Evolutionary conservation across 2,888 invertebrate genomes (phyloP).

Genomic region (Pecten maximus): DNA sequence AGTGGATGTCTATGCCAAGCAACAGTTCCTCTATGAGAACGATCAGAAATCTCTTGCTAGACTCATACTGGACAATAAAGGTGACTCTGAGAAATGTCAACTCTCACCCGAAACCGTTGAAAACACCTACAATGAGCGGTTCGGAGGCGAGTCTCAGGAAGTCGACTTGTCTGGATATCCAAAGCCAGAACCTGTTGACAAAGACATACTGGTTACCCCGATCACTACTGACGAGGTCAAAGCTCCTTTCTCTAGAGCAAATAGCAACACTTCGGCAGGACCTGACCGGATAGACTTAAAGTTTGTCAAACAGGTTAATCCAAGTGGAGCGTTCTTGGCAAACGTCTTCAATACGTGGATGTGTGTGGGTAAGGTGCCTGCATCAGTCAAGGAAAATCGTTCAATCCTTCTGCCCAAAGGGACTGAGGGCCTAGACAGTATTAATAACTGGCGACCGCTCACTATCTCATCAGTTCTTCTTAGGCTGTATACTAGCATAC

Average conservation of each 20-base stretch:
- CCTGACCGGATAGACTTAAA: constrained; percentile 45
- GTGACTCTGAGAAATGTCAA: constrained; percentile 36
- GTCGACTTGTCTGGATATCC: constrained; percentile 43
- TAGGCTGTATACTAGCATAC: constrained; percentile 30
- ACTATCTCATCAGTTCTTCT: constrained; percentile 47
- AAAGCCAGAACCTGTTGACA: constrained; percentile 39
- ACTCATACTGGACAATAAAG: constrained; percentile 41
- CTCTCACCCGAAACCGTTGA: constrained; percentile 48
- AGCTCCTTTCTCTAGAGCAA: not conserved
- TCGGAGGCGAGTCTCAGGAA: constrained; percentile 40
- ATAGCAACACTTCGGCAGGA: constrained; percentile 45
- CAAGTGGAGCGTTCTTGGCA: constrained; percentile 36
- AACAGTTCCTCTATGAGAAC: constrained; percentile 41
- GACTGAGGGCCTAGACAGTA: constrained; percentile 42
- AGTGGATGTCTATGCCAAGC: not conserved
- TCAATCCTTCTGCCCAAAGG: constrained; percentile 52
- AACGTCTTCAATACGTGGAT: constrained; percentile 51
- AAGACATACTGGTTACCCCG: constrained; percentile 10
- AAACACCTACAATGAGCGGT: constrained; percentile 42
- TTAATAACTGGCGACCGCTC: constrained; percentile 54
- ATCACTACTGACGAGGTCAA: constrained; percentile 38
- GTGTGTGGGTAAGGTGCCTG: constrained; percentile 37
- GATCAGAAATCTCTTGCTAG: constrained; percentile 43
- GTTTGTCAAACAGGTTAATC: constrained; percentile 26
- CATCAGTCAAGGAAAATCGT: constrained; percentile 26